A percentile compares a stretch with the other conserved stretches of the same genome.
phyloP scores from a whole-genome alignment of 2,888 invertebrate species.

The Drosophila greeni region DNA sequence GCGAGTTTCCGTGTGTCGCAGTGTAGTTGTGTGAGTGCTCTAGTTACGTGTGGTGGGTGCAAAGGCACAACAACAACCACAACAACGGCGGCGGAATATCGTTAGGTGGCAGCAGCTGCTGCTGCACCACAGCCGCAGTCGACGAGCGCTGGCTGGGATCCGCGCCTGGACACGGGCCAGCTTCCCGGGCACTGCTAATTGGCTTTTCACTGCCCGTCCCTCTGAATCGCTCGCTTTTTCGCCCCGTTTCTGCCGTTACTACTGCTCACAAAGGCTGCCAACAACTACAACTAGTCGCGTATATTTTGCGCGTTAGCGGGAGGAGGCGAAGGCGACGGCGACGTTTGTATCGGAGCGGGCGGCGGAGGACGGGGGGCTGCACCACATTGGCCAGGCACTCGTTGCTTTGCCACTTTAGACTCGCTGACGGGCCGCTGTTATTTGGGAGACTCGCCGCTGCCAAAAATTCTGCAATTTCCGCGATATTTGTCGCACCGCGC shows the following conservation, averaged over 20 bases:
- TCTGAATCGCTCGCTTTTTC: constrained; percentile 34
- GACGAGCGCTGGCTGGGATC: constrained; percentile 19
- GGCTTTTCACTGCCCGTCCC: constrained; percentile 58
- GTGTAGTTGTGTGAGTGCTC: constrained; percentile 36
- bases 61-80: constrained; percentile 62
- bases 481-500: constrained; percentile 19
- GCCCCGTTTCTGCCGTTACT: constrained; percentile 27
- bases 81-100: constrained; percentile 43
- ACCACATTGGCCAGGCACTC: constrained; percentile 47
- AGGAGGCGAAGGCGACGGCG: constrained; percentile 13
- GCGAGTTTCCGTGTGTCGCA: constrained; percentile 9
- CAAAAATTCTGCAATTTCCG: constrained; percentile 57
- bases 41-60: constrained; percentile 66
- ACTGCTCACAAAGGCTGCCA: constrained; percentile 37
- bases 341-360: constrained; percentile 16
- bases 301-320: constrained; percentile 56
- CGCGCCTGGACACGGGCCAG: constrained; percentile 22
- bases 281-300: constrained; percentile 64
- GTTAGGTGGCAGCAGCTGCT: constrained; percentile 61
- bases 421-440: constrained; percentile 50
- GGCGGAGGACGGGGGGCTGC: constrained; percentile 42
- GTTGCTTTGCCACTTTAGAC: constrained; percentile 43
- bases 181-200: constrained; percentile 50
- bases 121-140: constrained; percentile 48
- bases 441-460: constrained; percentile 54